A percentile compares a stretch with the other conserved stretches of the same genome.
Conservation (phyloP, 1,140 invertebrate species). For the Cyphomyrmex costatus region DNA sequence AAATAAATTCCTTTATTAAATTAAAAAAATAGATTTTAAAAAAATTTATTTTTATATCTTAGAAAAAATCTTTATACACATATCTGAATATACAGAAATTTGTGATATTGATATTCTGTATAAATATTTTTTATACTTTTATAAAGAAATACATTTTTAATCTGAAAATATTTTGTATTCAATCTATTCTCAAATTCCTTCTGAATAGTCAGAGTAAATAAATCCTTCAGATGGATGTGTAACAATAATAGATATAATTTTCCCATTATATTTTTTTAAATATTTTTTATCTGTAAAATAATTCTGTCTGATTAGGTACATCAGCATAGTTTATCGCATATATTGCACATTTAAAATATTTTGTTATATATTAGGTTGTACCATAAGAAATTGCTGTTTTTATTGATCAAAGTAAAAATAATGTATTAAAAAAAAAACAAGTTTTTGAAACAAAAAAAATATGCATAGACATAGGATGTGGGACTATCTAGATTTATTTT, state of each 20-base stretch:
- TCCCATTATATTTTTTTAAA: conserved; percentile 32
- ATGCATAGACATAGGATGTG: neutral
- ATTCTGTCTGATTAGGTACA: conserved; percentile 54
- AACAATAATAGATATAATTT: conserved; percentile 42
- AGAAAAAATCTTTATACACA: neutral
- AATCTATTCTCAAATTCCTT: neutral
- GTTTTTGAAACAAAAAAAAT: neutral
- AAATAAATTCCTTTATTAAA: neutral
- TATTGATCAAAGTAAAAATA: neutral
- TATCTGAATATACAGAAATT: too few relatives aligned
- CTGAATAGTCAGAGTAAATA: conserved; percentile 1
- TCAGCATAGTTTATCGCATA: conserved; percentile 27
- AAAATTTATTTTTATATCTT: neutral
- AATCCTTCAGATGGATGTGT: neutral
- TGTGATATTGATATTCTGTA: too few relatives aligned
- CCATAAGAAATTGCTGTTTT: conserved; percentile 17
- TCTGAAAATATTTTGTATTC: neutral
- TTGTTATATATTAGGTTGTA: conserved; percentile 10
- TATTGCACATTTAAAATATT: conserved; percentile 32
- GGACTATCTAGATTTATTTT: neutral
- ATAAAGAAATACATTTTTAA: conserved; percentile 1
- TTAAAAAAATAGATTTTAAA: neutral
- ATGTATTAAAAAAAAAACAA: neutral
- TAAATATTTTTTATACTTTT: neutral
- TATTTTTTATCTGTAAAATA: conserved; percentile 22